Percentiles rank a stretch among this genome's conserved stretches.
These are phyloP conservation scores for Streptopelia turtur DNA, from an alignment of 2,797 vertebrate genomes.

Conservation along the genomic window DNA sequence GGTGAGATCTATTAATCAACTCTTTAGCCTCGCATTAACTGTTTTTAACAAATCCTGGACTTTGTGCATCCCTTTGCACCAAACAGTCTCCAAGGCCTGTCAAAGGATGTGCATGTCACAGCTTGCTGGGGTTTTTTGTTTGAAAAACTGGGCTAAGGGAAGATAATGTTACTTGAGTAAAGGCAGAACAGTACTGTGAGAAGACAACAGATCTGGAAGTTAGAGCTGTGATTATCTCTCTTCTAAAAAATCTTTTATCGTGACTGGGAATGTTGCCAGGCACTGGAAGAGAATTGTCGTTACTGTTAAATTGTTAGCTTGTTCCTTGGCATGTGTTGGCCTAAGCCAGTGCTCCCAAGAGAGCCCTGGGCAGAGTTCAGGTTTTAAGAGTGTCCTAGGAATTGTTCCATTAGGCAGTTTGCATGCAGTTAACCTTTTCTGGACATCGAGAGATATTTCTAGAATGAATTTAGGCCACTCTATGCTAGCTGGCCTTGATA, in stretches of 20 bases:
- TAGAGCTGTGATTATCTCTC: neutral
- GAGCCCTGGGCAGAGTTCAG: neutral
- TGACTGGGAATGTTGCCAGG: neutral
- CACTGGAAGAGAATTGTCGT: neutral
- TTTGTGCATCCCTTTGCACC: neutral
- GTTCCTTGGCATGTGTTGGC: neutral
- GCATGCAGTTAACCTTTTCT: neutral
- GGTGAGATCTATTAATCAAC: neutral
- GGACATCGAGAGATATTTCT: neutral
- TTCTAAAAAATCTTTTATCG: neutral
- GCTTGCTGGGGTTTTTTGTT: neutral
- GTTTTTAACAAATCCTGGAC: neutral
- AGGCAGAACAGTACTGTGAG: neutral
- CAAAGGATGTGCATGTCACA: neutral
- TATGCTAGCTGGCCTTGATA: neutral
- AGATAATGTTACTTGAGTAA: neutral
- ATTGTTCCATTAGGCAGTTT: neutral
- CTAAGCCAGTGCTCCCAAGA: neutral
- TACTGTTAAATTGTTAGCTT: neutral
- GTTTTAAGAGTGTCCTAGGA: neutral
- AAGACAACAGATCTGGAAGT: neutral
- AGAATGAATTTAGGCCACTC: neutral
- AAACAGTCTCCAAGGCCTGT: neutral
- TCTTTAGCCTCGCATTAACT: neutral
- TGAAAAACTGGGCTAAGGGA: neutral